Base-by-base conservation (phyloP, 2,113 vertebrate genomes). In the Pteruthius melanotis region DNA sequence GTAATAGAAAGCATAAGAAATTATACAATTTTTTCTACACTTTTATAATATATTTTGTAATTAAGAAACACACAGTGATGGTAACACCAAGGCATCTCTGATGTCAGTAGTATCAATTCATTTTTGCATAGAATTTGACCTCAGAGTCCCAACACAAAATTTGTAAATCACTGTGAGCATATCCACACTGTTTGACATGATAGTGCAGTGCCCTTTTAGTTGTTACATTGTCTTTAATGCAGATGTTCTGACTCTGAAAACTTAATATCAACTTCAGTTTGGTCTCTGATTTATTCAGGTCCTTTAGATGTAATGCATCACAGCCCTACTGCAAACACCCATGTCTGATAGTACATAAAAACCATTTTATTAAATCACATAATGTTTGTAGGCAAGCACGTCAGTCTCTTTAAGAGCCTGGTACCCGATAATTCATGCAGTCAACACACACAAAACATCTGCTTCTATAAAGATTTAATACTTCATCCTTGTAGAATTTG, bases 391-490 rank as follows among this genome's bases (percentile, higher is more conserved):
- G 70, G 45, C 74, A 80, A 72, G 57, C 21, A 84, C 30, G 0
- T 33, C 40, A 82, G 27, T 53, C 65, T 87, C 40, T 89, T 95
- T 96, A 87, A 93, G 53, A 93, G 50, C 30, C 50, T 26, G 49
- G 14, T 93, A 95, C 81, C 57, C 80, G 84, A 83, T 87, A 93
- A 95, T 87, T 89, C 70, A 72, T 16, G 7, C 33, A 95, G 45
- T 89, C 77, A 85, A 72, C 14, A 47, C 44, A 69, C 17, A 65
- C 31, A 45, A 35, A 94, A 81, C 89, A 95, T 94, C 78, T 97
- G 91, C 66, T 84, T 72, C 87, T 80, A 69, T 66, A 77, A 80
- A 93, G 61, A 76, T 90, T 94, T 95, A 93, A 79, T 87, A 35
- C 17, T 68, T 72, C 61, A 57, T 76, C 49, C 21, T 1, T 49